Conservation (phyloP, 1,140 invertebrate genomes). For the Ceratina japonica region DNA sequence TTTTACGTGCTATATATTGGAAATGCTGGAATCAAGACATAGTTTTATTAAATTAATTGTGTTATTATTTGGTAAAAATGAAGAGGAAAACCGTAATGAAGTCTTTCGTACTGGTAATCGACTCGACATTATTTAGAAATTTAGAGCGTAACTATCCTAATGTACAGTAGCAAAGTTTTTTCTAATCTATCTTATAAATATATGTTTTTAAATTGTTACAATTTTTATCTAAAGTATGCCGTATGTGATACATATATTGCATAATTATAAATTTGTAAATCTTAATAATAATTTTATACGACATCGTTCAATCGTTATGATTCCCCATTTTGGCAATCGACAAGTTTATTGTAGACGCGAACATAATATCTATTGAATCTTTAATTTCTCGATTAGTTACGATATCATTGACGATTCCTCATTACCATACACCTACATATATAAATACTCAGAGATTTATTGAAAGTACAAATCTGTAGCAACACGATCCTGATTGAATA, state of each 20-base stretch:
- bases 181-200: conserved; percentile 8
- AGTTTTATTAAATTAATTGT: conserved; percentile 32
- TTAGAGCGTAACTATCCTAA: conserved; percentile 20
- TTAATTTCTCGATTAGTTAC: conserved; percentile 25
- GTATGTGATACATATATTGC: conserved; percentile 3
- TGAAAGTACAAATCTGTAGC: conserved; percentile 69
- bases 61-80: conserved; percentile 4
- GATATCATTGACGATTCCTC: conserved; percentile 28
- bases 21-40: conserved; percentile 25
- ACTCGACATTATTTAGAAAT: conserved; percentile 8
- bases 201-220: conserved; percentile 3
- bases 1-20: conserved; percentile 17
- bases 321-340: neutral
- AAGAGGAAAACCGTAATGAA: too few species aligned
- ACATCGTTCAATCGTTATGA: conserved; percentile 29
- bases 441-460: conserved; percentile 52
- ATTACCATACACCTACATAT: conserved; percentile 40
- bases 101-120: too few species aligned
- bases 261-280: conserved; percentile 18
- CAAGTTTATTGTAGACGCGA: conserved; percentile 3
- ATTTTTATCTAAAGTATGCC: conserved; percentile 1
- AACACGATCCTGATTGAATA: conserved; percentile 71
- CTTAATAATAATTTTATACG: conserved; percentile 37
- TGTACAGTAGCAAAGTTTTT: neutral
- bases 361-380: conserved; percentile 3